Evolutionary conservation across 2,888 invertebrate genomes (phyloP).

Genomic region (Eupithecia exiguata): DNA sequence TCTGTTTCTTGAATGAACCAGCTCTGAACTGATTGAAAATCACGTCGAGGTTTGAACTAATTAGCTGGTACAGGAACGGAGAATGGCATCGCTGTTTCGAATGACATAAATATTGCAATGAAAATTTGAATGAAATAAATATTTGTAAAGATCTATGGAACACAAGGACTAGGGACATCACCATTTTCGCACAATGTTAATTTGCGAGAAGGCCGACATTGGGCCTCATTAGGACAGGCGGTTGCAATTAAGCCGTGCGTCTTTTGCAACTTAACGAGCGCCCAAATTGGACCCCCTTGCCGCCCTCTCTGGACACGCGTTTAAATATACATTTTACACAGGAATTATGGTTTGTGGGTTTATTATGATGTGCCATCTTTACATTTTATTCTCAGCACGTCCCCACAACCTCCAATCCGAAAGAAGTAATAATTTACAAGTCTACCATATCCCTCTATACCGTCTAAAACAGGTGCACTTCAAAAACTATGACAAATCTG

Average conservation of each 20-base stretch:
- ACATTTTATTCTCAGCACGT: slow-evolving; percentile 1
- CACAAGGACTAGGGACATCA: slow-evolving; percentile 65
- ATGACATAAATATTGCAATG: neutral
- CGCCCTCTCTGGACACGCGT: slow-evolving; percentile 69
- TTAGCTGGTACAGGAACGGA: neutral
- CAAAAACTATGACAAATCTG: neutral
- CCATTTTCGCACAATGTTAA: slow-evolving; percentile 81
- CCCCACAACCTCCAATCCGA: neutral
- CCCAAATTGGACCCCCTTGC: slow-evolving; percentile 71
- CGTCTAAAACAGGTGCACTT: neutral
- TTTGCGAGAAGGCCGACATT: slow-evolving; percentile 74
- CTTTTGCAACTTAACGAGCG: slow-evolving; percentile 82
- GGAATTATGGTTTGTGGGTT: slow-evolving; percentile 8
- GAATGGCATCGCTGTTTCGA: neutral
- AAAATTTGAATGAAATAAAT: neutral
- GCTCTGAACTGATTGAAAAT: slow-evolving; percentile 6
- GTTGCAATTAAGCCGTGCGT: slow-evolving; percentile 81
- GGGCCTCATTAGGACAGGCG: slow-evolving; percentile 80
- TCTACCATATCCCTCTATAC: neutral
- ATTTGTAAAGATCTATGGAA: slow-evolving; percentile 18
- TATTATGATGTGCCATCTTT: neutral
- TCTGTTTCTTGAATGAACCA: slow-evolving; percentile 13
- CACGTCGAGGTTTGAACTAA: neutral
- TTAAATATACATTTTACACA: slow-evolving; percentile 66
- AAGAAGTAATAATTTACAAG: neutral